Evolutionary conservation across 2,797 vertebrate genomes (phyloP).

Genomic region (Cheirogaleus major): DNA sequence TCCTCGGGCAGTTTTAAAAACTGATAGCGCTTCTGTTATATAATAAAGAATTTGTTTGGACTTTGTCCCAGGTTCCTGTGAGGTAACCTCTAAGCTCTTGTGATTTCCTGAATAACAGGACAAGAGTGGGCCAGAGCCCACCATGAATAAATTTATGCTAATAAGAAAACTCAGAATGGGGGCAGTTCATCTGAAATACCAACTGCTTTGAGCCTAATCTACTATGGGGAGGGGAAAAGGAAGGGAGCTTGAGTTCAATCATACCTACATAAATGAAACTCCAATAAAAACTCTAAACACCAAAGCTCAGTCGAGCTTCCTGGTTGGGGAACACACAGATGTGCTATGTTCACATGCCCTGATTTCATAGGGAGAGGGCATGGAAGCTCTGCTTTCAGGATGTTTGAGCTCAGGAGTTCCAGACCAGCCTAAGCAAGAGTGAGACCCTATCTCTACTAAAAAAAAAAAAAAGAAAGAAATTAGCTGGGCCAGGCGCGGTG

Average conservation of each 20-base stretch:
- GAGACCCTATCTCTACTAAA: too few species aligned
- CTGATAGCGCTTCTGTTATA: background rate
- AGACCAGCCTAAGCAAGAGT: too few species aligned
- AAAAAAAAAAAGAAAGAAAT: too few species aligned
- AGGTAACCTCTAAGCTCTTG: background rate
- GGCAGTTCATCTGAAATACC: background rate
- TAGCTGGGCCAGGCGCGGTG: too few species aligned
- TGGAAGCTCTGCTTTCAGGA: background rate
- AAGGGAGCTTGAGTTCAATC: background rate
- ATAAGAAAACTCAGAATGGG: background rate
- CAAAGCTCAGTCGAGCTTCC: background rate
- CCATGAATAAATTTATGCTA: background rate
- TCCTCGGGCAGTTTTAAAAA: background rate
- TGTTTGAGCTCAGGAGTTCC: too few species aligned
- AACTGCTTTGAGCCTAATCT: background rate
- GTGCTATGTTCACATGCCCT: background rate
- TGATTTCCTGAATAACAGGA: background rate
- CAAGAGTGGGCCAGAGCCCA: background rate
- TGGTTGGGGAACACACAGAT: background rate
- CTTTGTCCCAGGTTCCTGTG: background rate
- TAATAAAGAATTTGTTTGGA: background rate
- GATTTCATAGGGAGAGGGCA: background rate
- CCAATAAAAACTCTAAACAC: conserved; percentile 26
- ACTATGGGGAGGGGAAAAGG: background rate
- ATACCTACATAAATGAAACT: background rate